phyloP scores from a whole-genome alignment of 2,888 invertebrate genomes.

The Ametastegia equiseti region DNA sequence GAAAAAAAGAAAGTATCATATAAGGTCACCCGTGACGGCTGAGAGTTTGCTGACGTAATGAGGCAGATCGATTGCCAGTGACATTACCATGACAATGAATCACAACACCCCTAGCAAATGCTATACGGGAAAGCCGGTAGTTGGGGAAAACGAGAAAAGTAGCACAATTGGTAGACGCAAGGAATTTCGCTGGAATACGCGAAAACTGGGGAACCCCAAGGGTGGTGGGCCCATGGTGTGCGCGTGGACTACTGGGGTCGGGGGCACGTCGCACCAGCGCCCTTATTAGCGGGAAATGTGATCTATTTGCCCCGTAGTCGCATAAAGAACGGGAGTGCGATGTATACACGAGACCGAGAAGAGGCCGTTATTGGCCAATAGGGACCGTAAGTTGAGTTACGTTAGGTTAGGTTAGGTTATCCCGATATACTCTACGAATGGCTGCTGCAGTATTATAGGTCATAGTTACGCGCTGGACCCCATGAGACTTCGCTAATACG shows the following conservation, averaged over 20 bases:
- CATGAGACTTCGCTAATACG: conserved; percentile 58
- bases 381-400: conserved; percentile 69
- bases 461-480: conserved; percentile 45
- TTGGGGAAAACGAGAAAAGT: conserved; percentile 50
- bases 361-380: conserved; percentile 73
- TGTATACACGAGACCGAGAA: conserved; percentile 61
- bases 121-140: conserved; percentile 18
- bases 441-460: conserved; percentile 24
- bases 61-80: conserved; percentile 71
- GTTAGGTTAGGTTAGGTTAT: conserved; percentile 49
- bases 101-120: conserved; percentile 40
- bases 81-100: conserved; percentile 73
- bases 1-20: conserved; percentile 42
- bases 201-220: conserved; percentile 40
- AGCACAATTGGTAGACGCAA: conserved; percentile 35
- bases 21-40: conserved; percentile 38
- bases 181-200: conserved; percentile 42
- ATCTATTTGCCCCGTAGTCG: conserved; percentile 75
- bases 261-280: conserved; percentile 65
- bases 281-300: conserved; percentile 75
- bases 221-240: conserved; percentile 35
- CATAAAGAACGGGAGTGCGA: conserved; percentile 71
- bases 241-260: conserved; percentile 43
- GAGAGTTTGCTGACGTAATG: conserved; percentile 68
- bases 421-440: conserved; percentile 43